These are phyloP conservation scores for Corythornis vintsioides DNA, from an alignment of 2,113 vertebrate genomes.

Conservation along the genomic window DNA sequence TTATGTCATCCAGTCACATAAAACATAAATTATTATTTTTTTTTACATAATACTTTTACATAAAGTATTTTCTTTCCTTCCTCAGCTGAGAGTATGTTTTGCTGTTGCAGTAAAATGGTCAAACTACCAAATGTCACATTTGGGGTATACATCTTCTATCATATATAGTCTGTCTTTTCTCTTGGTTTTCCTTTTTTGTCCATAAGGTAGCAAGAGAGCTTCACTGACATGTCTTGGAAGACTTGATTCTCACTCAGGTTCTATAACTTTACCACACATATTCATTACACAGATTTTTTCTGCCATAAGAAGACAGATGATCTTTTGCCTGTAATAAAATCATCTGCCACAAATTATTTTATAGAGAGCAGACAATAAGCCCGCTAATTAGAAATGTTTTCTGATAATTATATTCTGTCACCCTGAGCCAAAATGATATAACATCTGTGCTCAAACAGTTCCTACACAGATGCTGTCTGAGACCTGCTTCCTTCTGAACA, in stretches of 20 bases:
- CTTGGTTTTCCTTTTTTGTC: background rate
- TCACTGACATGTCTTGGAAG: background rate
- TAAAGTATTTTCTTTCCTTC: conserved; percentile 1
- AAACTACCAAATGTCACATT: background rate
- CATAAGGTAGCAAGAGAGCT: background rate
- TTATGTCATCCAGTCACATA: background rate
- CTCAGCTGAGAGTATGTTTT: background rate
- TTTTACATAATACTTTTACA: too few species aligned
- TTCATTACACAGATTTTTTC: background rate
- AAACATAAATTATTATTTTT: background rate
- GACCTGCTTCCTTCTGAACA: background rate
- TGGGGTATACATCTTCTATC: background rate
- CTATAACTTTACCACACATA: background rate
- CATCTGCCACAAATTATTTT: background rate
- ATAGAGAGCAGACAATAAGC: background rate
- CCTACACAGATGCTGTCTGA: background rate
- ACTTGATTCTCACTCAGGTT: background rate
- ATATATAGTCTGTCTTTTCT: background rate
- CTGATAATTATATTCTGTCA: background rate
- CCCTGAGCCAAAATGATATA: background rate
- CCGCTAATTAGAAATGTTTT: conserved; percentile 19
- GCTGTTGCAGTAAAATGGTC: background rate
- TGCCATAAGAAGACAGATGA: background rate
- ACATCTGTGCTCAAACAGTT: background rate
- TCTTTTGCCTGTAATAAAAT: background rate